Evolutionary conservation across 2,797 vertebrate genomes (phyloP).

Genomic region (Sardinella longiceps): DNA sequence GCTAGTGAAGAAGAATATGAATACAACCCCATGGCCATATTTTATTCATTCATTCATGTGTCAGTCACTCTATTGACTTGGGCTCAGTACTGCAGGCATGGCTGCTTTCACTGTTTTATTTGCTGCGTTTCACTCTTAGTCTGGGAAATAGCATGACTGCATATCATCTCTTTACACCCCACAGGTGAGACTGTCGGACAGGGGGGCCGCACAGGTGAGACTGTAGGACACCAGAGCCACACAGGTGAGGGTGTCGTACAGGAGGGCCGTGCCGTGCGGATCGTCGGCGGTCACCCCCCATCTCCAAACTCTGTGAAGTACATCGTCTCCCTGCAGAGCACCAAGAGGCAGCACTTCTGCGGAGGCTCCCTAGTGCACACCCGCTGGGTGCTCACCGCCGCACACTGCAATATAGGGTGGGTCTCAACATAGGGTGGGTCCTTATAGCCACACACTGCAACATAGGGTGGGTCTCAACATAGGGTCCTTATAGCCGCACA

Average conservation of each 20-base stretch:
- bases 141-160: no score
- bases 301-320: slow-evolving; percentile 74
- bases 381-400: slow-evolving; percentile 76
- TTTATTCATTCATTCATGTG: background rate
- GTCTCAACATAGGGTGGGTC: slow-evolving; percentile 10
- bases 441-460: slow-evolving; percentile 63
- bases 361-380: slow-evolving; percentile 71
- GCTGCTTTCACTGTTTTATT: no score
- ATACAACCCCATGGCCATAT: background rate
- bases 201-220: background rate
- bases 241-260: background rate
- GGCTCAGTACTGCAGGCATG: no score
- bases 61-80: background rate
- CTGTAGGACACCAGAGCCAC: background rate
- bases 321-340: slow-evolving; percentile 78
- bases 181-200: background rate
- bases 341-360: slow-evolving; percentile 72
- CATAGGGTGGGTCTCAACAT: slow-evolving; percentile 64
- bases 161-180: no score
- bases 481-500: no score
- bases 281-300: slow-evolving; percentile 73
- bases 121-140: no score
- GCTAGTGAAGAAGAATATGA: background rate
- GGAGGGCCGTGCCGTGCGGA: slow-evolving; percentile 49
- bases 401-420: slow-evolving; percentile 77